Evolutionary conservation across 2,888 invertebrate genomes (phyloP).

Genomic region (Cheilosia urbana): DNA sequence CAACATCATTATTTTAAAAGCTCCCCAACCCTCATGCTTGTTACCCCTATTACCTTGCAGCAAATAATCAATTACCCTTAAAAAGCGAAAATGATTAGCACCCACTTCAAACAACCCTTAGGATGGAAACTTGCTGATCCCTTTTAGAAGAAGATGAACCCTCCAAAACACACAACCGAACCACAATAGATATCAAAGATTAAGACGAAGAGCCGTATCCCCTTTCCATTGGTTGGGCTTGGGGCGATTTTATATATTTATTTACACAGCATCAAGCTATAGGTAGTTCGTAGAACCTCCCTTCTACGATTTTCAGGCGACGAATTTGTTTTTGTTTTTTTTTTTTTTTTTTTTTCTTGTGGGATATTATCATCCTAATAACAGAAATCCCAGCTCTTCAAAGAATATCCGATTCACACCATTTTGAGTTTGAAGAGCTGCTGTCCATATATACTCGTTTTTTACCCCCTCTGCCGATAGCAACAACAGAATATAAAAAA

Average conservation of each 20-base stretch:
- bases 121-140: constrained; percentile 65
- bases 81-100: constrained; percentile 76
- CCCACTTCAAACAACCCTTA: constrained; percentile 70
- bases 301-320: constrained; percentile 26
- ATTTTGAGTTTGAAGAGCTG: constrained; percentile 72
- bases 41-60: constrained; percentile 58
- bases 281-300: not conserved
- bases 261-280: constrained; percentile 59
- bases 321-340: constrained; percentile 12
- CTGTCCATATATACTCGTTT: constrained; percentile 49
- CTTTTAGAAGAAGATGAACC: constrained; percentile 17
- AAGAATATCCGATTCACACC: constrained; percentile 69
- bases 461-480: not conserved
- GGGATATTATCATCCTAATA: constrained; percentile 61
- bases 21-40: not conserved
- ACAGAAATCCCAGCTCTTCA: constrained; percentile 32
- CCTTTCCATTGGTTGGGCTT: constrained; percentile 53
- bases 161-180: constrained; percentile 33
- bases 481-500: not conserved
- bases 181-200: constrained; percentile 62
- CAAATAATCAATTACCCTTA: constrained; percentile 74
- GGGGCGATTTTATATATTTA: constrained; percentile 69
- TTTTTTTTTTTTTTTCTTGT: constrained; percentile 1
- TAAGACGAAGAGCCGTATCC: constrained; percentile 65
- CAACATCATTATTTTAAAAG: not conserved